Conservation (phyloP, 2,113 vertebrate species). For the Ceyx melanurus region DNA sequence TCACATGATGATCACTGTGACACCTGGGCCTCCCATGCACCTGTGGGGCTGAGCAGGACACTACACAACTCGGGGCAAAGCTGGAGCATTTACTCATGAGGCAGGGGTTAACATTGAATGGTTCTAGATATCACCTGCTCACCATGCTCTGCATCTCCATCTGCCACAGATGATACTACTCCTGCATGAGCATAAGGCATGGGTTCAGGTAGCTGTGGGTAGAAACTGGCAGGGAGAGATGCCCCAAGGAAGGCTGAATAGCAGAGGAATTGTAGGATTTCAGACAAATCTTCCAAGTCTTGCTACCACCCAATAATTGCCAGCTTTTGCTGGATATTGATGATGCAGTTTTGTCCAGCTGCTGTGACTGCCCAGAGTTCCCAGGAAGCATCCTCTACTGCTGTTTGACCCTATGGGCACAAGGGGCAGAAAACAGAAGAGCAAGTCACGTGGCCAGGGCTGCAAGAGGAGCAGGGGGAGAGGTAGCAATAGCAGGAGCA, state of each 20-base stretch:
- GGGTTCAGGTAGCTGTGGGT: neutral
- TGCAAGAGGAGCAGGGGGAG: neutral
- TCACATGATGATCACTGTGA: conserved; percentile 29
- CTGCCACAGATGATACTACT: neutral
- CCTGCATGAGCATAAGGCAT: fast-evolving
- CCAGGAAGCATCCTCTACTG: neutral
- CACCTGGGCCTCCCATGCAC: conserved; percentile 68
- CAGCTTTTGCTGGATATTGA: fast-evolving
- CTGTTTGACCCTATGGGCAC: neutral
- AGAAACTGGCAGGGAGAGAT: neutral
- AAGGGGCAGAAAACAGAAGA: neutral
- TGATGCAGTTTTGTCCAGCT: fast-evolving
- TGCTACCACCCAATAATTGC: neutral
- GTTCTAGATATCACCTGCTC: neutral
- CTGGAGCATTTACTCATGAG: neutral
- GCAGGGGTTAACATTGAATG: neutral
- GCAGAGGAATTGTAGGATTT: neutral
- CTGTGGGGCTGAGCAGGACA: conserved; percentile 8
- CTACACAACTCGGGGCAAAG: neutral
- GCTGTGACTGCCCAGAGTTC: neutral
- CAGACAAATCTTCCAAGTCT: neutral
- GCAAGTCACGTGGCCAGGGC: fast-evolving
- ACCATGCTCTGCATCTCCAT: fast-evolving
- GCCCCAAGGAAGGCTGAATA: fast-evolving
- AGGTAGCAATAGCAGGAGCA: neutral